Percentiles rank a stretch among this genome's conserved stretches.
Evolutionary conservation across 1,140 invertebrate genomes (phyloP).

Genomic region (Drosophila tristis): DNA sequence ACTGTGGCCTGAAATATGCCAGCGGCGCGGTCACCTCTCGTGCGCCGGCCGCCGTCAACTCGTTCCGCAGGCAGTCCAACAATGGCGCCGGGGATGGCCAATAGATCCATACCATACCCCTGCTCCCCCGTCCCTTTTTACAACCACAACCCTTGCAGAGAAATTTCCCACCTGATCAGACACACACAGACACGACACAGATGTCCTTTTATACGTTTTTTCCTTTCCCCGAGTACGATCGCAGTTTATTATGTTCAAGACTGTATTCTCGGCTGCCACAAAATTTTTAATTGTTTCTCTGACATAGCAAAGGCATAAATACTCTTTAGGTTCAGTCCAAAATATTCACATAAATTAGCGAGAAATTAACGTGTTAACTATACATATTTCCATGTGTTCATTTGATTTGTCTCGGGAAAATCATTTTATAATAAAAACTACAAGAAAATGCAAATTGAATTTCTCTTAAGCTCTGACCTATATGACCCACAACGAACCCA

Average conservation of each 20-base stretch:
- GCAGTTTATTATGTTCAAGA: no score
- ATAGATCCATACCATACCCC: conserved; percentile 6
- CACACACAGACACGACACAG: no score
- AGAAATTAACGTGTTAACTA: neutral
- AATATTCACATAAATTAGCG: neutral
- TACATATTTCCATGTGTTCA: conserved; percentile 18
- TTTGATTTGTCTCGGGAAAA: conserved; percentile 12
- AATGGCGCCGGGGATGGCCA: conserved; percentile 72
- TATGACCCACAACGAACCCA: conserved; percentile 35
- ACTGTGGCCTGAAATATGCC: conserved; percentile 30
- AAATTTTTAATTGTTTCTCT: conserved; percentile 8
- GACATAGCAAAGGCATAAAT: conserved; percentile 13
- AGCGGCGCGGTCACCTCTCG: conserved; percentile 46
- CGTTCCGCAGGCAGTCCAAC: conserved; percentile 23
- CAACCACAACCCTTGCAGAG: neutral
- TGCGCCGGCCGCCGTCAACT: neutral
- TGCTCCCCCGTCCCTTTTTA: neutral
- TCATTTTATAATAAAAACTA: neutral
- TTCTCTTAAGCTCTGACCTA: conserved; percentile 10
- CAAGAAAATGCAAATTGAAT: conserved; percentile 5
- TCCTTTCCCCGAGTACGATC: no score
- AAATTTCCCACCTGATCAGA: neutral
- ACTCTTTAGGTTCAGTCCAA: no score
- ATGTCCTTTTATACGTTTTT: no score
- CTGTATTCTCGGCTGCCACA: no score